Base-by-base conservation (phyloP, 2,113 vertebrate species). In the Benitochromis conjunctus region DNA sequence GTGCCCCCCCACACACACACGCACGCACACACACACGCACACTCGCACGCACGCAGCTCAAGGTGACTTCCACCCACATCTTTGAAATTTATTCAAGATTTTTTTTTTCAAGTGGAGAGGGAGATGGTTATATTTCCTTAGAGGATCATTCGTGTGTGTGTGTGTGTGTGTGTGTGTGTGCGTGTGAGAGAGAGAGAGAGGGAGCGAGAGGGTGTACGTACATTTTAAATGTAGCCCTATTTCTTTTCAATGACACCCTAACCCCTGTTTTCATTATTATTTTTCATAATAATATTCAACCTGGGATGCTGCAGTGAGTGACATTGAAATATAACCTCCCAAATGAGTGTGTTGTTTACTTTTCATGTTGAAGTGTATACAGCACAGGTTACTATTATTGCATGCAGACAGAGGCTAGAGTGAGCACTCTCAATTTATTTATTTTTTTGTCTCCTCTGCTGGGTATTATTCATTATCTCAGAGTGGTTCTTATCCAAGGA, bases 301-400 rank as follows among this genome's bases (percentile, higher is more conserved):
- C 79, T 62, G 66, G 64, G 85, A 91, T 71, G 80, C 48, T 5
- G 19, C 4, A 2, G 62, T 64, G 89, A 91, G 80, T 80, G 92
- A 92, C 92, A 90, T 88, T 94, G 92, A 90, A 88, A 87, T 57
- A 93, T 76, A 92, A 91, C 92, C 83, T 80, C 90, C 66, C 71
- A 86, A 88, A 91, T 92, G 79, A 89, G 84, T 60, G 78, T 88
- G 89, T 86, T 94, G 91, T 92, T 95, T 94, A 92, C 86, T 79
- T 86, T 86, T 91, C 87, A 84, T 64, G 84, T 82, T 82, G 81
- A 80, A 71, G 83, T 83, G 85, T 80, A 43, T 10, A 60, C 48
- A 14, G 60, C n/a, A 46, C 79, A 78, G 38, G 81, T 85, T 91
- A 80, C 55, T 58, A 60, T 86, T 89, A 86, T 79, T 87, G 82